Evolutionary conservation across 2,113 vertebrate genomes (phyloP).

Genomic region (Colossoma macropomum): DNA sequence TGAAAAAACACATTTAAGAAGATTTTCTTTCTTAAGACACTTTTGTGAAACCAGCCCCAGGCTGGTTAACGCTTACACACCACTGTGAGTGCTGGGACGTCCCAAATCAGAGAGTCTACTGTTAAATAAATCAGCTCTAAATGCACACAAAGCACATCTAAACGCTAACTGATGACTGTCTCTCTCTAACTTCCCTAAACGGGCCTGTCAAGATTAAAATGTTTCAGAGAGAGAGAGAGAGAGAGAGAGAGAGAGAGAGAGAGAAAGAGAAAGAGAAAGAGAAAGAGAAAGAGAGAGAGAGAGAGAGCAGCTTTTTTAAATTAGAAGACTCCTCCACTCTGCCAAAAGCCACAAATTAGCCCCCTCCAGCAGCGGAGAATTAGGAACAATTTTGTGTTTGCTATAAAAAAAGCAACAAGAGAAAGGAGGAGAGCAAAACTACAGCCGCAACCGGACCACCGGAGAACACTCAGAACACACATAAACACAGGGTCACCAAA

Average conservation of each 20-base stretch:
- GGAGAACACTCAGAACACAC: conserved; percentile 68
- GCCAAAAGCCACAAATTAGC: conserved; percentile 84
- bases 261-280: conserved; percentile 19
- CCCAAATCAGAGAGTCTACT: neutral
- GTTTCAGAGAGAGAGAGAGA: neutral
- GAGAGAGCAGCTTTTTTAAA: conserved; percentile 79
- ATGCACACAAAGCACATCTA: neutral
- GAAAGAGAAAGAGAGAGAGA: conserved; percentile 33
- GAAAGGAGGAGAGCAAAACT: conserved; percentile 74
- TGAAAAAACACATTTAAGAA: too few relatives aligned
- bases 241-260: neutral
- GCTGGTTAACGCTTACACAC: too few relatives aligned
- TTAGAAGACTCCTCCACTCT: conserved; percentile 77
- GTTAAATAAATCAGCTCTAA: neutral
- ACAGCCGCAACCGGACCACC: conserved; percentile 79
- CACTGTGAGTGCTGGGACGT: neutral
- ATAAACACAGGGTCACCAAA: conserved; percentile 56
- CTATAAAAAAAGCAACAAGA: conserved; percentile 72
- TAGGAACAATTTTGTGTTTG: conserved; percentile 84
- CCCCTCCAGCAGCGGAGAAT: conserved; percentile 82
- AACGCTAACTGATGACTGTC: neutral
- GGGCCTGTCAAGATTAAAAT: neutral
- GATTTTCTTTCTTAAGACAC: too few relatives aligned
- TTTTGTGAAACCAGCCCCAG: too few relatives aligned
- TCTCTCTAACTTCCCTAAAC: conserved; percentile 23